Conservation (phyloP, 2,113 vertebrate species). For the Hydrochoerus hydrochaeris region DNA sequence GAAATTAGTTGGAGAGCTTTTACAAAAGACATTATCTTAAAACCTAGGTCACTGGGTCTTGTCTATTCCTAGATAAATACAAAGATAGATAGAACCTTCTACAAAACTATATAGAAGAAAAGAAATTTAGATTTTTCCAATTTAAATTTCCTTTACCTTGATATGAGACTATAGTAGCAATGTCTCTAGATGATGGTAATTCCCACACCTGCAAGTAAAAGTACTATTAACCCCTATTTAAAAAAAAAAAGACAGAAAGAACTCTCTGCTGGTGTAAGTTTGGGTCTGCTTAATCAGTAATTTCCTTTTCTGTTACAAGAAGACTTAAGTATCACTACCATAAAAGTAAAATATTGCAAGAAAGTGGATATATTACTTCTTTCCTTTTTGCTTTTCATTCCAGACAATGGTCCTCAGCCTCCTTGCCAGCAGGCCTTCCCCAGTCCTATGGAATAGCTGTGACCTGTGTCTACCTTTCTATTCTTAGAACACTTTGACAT, state of each 20-base stretch:
- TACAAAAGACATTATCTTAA: not conserved
- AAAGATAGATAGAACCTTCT: too few relatives aligned
- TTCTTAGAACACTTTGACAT: too few relatives aligned
- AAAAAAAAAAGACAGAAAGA: not conserved
- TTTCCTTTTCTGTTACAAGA: not conserved
- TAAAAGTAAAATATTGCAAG: not conserved
- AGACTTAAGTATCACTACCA: not conserved
- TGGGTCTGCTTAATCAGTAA: not conserved
- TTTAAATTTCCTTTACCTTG: not conserved
- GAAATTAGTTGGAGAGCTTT: not conserved
- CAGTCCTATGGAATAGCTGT: not conserved
- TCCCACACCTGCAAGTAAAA: not conserved
- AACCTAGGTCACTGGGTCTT: not conserved
- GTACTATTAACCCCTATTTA: not conserved
- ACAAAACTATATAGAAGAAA: not conserved
- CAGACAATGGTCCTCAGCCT: not conserved
- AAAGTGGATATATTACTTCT: not conserved
- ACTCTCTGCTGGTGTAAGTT: not conserved
- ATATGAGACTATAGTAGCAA: not conserved
- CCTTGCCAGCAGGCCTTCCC: fast-evolving
- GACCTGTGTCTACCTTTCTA: too few relatives aligned
- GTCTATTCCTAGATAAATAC: not conserved
- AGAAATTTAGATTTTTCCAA: not conserved
- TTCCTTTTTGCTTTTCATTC: not conserved
- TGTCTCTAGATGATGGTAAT: not conserved